A percentile compares a stretch with the other conserved stretches of the same genome.
phyloP scores from a whole-genome alignment of 2,113 vertebrate genomes.

The Trogon surrucura region DNA sequence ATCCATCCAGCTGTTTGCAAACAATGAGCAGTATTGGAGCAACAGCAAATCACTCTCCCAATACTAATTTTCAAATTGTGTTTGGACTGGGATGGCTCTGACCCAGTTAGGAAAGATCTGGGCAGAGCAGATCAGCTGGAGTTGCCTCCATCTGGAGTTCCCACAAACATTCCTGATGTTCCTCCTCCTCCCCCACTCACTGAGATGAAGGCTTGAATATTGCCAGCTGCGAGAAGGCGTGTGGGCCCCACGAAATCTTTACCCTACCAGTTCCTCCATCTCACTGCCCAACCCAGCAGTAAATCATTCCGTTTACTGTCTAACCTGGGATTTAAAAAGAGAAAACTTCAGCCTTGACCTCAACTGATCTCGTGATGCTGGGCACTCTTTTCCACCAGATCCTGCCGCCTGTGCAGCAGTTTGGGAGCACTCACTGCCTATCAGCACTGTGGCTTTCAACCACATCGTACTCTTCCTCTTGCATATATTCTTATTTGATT shows the following conservation, averaged over 20 bases:
- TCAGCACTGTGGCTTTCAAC: not conserved
- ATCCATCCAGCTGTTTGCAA: not conserved
- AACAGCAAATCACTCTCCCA: not conserved
- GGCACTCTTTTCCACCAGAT: not conserved
- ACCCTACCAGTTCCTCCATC: not conserved
- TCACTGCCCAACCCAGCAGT: not conserved
- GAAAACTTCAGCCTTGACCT: not conserved
- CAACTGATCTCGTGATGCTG: rapidly evolving
- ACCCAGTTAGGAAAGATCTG: not conserved
- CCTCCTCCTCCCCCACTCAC: not conserved
- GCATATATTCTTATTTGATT: not conserved
- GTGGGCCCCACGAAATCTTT: rapidly evolving
- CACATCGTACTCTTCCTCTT: not conserved
- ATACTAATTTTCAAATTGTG: not conserved
- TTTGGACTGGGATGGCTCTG: not conserved
- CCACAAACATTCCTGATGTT: not conserved
- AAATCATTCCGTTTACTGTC: not conserved
- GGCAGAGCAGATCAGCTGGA: not conserved
- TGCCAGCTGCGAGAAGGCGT: not conserved
- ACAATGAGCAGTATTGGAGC: not conserved
- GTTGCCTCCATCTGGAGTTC: not conserved
- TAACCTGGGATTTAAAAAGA: not conserved
- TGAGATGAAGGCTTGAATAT: not conserved
- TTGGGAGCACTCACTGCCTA: not conserved
- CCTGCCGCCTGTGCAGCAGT: rapidly evolving